phyloP scores from a whole-genome alignment of 2,113 vertebrate genomes.

The Cygnus atratus region DNA sequence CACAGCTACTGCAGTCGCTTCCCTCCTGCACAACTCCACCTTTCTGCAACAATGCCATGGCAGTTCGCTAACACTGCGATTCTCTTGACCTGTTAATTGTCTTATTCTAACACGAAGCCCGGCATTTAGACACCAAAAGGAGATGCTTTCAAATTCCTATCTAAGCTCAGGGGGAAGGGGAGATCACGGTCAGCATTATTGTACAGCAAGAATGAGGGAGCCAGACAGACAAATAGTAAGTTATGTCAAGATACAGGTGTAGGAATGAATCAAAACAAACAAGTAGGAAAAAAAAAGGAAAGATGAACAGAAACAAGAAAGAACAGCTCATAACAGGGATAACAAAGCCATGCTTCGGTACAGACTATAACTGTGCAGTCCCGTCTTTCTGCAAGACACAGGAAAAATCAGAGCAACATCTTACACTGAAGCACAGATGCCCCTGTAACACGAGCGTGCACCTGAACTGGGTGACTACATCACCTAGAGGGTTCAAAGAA shows the following conservation, averaged over 20 bases:
- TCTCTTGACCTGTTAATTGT: background rate
- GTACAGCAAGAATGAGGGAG: background rate
- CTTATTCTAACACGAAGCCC: background rate
- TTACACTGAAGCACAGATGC: background rate
- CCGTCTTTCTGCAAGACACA: background rate
- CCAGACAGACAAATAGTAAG: background rate
- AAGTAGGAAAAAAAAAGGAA: background rate
- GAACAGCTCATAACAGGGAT: background rate
- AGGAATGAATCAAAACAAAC: background rate
- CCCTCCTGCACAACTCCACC: background rate
- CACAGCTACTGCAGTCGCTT: background rate
- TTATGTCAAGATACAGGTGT: background rate
- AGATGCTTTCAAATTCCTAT: background rate
- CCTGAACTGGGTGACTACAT: background rate
- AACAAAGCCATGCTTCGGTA: background rate
- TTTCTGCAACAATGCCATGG: background rate
- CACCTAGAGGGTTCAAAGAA: background rate
- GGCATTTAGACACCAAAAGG: background rate
- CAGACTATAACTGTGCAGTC: background rate
- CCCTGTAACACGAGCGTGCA: background rate
- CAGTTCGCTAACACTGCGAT: background rate
- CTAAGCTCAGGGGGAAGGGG: background rate
- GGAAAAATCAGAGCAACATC: background rate
- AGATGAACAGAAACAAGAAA: background rate
- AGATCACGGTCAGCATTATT: background rate